A percentile compares a stretch with the other conserved stretches of the same genome.
Evolutionary conservation across 2,888 invertebrate species (phyloP).

Genomic region (Patella ulyssiponensis): DNA sequence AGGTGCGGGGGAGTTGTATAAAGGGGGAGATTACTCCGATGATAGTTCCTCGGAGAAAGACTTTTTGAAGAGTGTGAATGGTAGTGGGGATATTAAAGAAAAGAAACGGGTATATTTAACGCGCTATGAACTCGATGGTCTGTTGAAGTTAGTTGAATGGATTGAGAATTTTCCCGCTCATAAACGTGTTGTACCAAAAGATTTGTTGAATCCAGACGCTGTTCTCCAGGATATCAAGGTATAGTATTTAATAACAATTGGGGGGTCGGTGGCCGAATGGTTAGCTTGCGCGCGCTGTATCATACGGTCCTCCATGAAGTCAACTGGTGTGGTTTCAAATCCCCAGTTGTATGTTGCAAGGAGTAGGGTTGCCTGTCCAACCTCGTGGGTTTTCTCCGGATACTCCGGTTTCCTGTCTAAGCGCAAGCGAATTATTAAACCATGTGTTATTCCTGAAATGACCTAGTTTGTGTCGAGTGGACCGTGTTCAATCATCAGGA

Average conservation of each 20-base stretch:
- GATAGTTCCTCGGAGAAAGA: neutral
- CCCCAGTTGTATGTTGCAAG: no score
- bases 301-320: no score
- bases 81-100: neutral
- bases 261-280: no score
- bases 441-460: no score
- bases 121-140: slow-evolving; percentile 64
- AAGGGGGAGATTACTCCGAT: slow-evolving; percentile 32
- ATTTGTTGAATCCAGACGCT: slow-evolving; percentile 89
- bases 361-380: no score
- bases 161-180: slow-evolving; percentile 89
- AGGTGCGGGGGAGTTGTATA: slow-evolving; percentile 32
- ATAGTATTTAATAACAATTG: slow-evolving; percentile 18
- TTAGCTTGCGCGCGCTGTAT: no score
- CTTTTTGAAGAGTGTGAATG: neutral
- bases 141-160: slow-evolving; percentile 84
- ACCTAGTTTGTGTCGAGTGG: no score
- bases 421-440: no score
- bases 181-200: slow-evolving; percentile 91
- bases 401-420: no score
- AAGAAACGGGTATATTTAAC: slow-evolving; percentile 57
- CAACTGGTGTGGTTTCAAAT: no score
- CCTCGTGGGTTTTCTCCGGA: no score
- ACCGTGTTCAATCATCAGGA: no score
- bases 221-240: slow-evolving; percentile 86